These are phyloP conservation scores for Chrysogorgia sp. DNA, from an alignment of 92 coral and sea anemone genomes.

Conservation along the genomic window DNA sequence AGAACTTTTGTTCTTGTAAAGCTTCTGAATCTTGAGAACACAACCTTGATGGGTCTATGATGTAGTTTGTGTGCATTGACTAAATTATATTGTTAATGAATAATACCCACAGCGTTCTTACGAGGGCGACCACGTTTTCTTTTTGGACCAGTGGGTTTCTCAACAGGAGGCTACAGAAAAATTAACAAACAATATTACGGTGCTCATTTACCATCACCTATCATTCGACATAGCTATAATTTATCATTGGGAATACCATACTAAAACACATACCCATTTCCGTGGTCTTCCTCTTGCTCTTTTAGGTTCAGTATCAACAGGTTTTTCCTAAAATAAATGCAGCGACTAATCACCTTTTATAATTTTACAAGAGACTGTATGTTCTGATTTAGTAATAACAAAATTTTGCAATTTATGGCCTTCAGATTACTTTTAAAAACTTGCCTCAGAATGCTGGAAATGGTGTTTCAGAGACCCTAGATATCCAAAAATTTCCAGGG, in stretches of 20 bases:
- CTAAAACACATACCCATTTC: constrained; percentile 75
- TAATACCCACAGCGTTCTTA: constrained; percentile 16
- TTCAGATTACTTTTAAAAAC: no score
- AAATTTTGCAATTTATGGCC: no score
- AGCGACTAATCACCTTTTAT: neutral
- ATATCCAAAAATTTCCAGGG: no score
- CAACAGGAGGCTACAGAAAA: constrained; percentile 8
- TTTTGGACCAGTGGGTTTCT: constrained; percentile 28
- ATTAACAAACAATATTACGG: neutral
- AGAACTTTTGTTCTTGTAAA: no score
- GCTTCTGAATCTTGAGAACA: no score
- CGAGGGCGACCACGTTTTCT: constrained; percentile 22
- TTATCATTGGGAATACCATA: no score
- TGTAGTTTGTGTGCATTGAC: neutral
- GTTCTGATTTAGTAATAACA: no score
- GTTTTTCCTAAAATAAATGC: constrained; percentile 69
- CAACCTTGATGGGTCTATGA: neutral
- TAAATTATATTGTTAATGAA: neutral
- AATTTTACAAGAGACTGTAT: no score
- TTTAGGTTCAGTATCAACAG: constrained; percentile 78
- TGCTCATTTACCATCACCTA: neutral
- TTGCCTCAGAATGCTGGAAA: no score
- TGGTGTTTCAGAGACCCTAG: no score
- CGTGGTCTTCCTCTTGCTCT: constrained; percentile 94
- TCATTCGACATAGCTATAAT: neutral